Evolutionary conservation across 1,140 invertebrate species (phyloP).

Genomic region (Gryllus bimaculatus): DNA sequence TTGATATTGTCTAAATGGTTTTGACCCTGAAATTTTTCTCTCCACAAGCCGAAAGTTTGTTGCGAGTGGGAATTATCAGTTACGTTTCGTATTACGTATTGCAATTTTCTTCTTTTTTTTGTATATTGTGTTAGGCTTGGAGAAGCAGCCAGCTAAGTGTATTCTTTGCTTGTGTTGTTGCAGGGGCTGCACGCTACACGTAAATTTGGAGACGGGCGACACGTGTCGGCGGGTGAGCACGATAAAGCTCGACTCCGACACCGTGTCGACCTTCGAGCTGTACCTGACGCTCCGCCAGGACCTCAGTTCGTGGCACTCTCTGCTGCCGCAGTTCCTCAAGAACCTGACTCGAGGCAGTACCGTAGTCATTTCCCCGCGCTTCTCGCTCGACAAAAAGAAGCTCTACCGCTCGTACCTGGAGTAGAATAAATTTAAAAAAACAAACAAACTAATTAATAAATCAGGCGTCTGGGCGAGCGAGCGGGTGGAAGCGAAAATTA

Average conservation of each 20-base stretch:
- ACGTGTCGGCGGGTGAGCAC: conserved; percentile 48
- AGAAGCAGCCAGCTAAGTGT: no score
- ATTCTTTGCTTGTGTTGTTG: conserved; percentile 23
- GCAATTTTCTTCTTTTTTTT: conserved; percentile 6
- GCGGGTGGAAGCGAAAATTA: background rate
- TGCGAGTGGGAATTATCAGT: no score
- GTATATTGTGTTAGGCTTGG: no score
- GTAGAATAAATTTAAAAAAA: background rate
- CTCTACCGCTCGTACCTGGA: conserved; percentile 64
- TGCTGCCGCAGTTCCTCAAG: conserved; percentile 77
- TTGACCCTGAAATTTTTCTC: no score
- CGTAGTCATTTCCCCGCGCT: conserved; percentile 74
- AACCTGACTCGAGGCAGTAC: conserved; percentile 70
- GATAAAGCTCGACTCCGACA: conserved; percentile 70
- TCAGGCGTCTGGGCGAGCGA: conserved; percentile 29
- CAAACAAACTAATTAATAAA: background rate
- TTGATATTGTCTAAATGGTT: no score
- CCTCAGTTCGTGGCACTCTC: conserved; percentile 64
- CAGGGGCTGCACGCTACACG: conserved; percentile 63
- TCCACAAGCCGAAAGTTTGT: no score
- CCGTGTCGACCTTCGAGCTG: conserved; percentile 76
- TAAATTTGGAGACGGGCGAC: conserved; percentile 58
- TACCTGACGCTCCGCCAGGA: conserved; percentile 75
- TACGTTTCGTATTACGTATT: background rate
- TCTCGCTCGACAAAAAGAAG: conserved; percentile 76